Conservation (phyloP, 1,140 invertebrate species). For the Aphidius ervi region DNA sequence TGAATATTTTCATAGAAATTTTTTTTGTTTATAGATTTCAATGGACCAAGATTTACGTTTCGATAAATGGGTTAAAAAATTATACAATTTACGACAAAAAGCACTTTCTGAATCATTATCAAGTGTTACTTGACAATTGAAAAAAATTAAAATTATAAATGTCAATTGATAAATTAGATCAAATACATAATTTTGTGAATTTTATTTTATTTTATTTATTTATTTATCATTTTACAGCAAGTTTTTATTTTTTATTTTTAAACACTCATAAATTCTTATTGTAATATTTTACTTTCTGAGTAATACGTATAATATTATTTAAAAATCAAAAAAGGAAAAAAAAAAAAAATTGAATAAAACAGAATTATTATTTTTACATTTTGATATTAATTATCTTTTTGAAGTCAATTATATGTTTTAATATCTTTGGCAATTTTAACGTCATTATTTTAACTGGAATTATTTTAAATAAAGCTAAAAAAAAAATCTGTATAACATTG, state of each 20-base stretch:
- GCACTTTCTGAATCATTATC: constrained; percentile 38
- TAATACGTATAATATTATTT: too few species aligned
- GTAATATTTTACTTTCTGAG: constrained; percentile 4
- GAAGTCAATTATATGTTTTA: too few species aligned
- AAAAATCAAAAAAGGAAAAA: too few species aligned
- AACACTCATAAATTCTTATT: constrained; percentile 20
- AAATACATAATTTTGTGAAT: constrained; percentile 7
- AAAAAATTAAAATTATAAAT: constrained; percentile 4
- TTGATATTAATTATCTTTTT: too few species aligned
- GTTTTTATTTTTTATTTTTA: constrained; percentile 20
- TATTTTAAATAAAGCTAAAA: too few species aligned
- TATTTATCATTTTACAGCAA: constrained; percentile 31
- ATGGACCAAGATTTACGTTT: constrained; percentile 47
- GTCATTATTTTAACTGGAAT: too few species aligned
- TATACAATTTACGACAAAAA: constrained; percentile 50
- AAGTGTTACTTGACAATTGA: constrained; percentile 27
- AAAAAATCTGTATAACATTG: too few species aligned
- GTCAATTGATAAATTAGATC: constrained; percentile 1
- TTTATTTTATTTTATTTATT: constrained; percentile 25
- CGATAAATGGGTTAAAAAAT: constrained; percentile 53
- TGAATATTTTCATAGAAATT: too few species aligned
- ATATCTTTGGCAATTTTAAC: too few species aligned
- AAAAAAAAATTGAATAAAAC: too few species aligned
- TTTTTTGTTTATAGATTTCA: constrained; percentile 41
- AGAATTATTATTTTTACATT: too few species aligned